Evolutionary conservation across 2,888 invertebrate species (phyloP), one percentile per base, ranked within the genome.

Genomic region (Dynastes hyllus): DNA sequence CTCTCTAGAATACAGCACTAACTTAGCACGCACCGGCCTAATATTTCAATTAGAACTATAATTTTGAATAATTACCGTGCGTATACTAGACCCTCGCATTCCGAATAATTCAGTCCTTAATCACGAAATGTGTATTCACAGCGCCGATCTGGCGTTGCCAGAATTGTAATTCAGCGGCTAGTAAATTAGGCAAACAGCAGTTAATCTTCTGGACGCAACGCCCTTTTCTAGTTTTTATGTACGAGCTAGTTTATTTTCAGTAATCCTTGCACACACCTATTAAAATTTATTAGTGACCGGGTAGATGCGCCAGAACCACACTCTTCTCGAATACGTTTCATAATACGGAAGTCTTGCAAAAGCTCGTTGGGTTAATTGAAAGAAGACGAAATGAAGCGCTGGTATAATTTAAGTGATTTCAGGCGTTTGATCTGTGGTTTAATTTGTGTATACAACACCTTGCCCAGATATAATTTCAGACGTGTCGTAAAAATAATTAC

Each of bases 141-240:
- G 37, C 13, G n/a, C 9, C 40, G 40, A 16, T 66, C n/a, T 45
- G 37, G 40, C 37, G 16, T 40, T 40, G 16, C 40, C 22, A 27
- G 45, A 50, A 51, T 50, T 45, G 27, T 32, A 63, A 63, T 32
- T 63, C 63, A 3, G 22, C 58, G 40, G 29, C 58, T 61, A 61
- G 53, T 27, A 61, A 73, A 73, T 73, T 73, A 73, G 40, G 22
- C 61, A 73, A 73, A 73, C 40, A 22, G 73, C 37, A 27, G 53
- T 73, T 58, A 73, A 73, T 73, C 61, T 73, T 73, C 9, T 22
- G 9, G 13, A 22, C 16, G 53, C 40, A 58, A 73, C 73, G 40
- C 73, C 73, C 58, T 58, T 61, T 61, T 73, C 58, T 40, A 11
- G 61, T 61, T 45, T 58, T 53, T 32, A 58, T 29, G 9, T 63